Evolutionary conservation across 2,888 invertebrate genomes (phyloP).

Genomic region (Drosophila prostipennis): DNA sequence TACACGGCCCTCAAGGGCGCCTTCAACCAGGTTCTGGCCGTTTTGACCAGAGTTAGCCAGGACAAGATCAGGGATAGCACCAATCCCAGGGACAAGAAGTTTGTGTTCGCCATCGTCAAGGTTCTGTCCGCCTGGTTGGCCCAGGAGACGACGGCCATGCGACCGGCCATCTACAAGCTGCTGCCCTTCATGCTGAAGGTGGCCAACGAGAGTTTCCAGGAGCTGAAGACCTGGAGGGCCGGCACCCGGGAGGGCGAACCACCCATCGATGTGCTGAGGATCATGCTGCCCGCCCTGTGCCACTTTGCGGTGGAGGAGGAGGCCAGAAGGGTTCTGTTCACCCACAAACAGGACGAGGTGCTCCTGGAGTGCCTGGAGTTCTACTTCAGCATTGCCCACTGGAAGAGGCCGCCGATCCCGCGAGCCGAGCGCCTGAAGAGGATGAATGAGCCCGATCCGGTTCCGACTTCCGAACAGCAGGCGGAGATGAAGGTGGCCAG

Average conservation of each 20-base stretch:
- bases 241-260: conserved; percentile 87
- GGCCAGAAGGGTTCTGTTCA: conserved; percentile 91
- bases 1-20: conserved; percentile 96
- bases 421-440: conserved; percentile 91
- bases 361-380: conserved; percentile 91
- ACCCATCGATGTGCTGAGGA: conserved; percentile 89
- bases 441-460: conserved; percentile 90
- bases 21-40: conserved; percentile 91
- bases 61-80: conserved; percentile 90
- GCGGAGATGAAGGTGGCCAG: conserved; percentile 94
- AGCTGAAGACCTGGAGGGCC: conserved; percentile 88
- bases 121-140: conserved; percentile 95
- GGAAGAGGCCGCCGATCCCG: conserved; percentile 92
- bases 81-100: conserved; percentile 89
- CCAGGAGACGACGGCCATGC: conserved; percentile 95
- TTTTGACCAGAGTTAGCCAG: conserved; percentile 89
- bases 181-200: conserved; percentile 92
- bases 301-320: conserved; percentile 96
- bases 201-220: conserved; percentile 93
- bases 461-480: conserved; percentile 89
- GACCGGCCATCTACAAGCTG: conserved; percentile 91
- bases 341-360: conserved; percentile 91
- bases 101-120: conserved; percentile 93
- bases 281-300: conserved; percentile 94
- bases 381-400: conserved; percentile 94